phyloP scores from a whole-genome alignment of 2,113 vertebrate species.

The Heptranchias perlo region DNA sequence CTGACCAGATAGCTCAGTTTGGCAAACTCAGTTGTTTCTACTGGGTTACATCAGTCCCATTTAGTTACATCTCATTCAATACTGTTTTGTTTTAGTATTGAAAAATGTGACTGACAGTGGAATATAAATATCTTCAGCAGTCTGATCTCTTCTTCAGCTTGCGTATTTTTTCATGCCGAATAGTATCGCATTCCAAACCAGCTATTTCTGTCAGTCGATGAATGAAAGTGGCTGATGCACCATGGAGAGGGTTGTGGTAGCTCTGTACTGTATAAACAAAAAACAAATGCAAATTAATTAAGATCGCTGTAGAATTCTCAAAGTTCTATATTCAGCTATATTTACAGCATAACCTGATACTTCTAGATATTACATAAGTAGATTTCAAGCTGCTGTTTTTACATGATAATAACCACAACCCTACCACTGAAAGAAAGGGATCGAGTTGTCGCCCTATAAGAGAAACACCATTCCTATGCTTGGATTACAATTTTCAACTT shows the following conservation, averaged over 20 bases:
- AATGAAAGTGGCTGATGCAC: constrained; percentile 53
- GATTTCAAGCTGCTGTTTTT: not conserved
- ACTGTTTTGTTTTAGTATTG: not conserved
- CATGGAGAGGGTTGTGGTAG: constrained; percentile 53
- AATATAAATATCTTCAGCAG: constrained; percentile 7
- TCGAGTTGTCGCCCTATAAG: not conserved
- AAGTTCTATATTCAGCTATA: not conserved
- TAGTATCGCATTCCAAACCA: constrained; percentile 53
- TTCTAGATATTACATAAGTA: not conserved
- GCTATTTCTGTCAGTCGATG: constrained; percentile 59
- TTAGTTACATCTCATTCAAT: not conserved
- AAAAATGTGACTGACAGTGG: not conserved
- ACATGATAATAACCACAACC: not conserved
- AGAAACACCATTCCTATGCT: not conserved
- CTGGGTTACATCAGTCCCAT: not conserved
- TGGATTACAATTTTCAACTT: not conserved
- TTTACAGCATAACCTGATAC: not conserved
- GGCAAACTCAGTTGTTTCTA: not conserved
- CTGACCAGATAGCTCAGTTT: constrained; percentile 6
- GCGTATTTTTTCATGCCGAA: constrained; percentile 56
- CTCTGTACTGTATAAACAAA: constrained; percentile 46
- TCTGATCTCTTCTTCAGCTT: constrained; percentile 49
- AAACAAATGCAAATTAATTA: not conserved
- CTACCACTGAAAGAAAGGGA: not conserved
- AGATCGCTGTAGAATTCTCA: not conserved